Evolutionary conservation across 2,888 invertebrate species (phyloP).

Genomic region (Eucera pruinosa): DNA sequence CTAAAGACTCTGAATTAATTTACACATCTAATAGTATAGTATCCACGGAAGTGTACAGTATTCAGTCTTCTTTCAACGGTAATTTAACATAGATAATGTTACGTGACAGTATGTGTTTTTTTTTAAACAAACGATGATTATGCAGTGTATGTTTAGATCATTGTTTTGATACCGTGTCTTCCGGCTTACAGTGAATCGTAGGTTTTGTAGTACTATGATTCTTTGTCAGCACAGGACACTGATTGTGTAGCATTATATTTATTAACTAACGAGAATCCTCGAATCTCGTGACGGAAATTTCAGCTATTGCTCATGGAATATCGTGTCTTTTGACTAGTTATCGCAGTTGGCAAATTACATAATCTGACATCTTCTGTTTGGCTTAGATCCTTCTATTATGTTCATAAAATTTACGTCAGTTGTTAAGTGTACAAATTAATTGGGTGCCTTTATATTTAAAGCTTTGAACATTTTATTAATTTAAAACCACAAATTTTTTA

Average conservation of each 20-base stretch:
- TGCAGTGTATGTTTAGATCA: background rate
- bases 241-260: background rate
- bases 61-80: background rate
- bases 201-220: background rate
- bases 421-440: too few species aligned
- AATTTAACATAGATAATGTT: background rate
- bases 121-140: background rate
- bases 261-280: background rate
- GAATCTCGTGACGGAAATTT: background rate
- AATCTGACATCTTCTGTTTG: background rate
- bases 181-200: background rate
- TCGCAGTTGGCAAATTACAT: background rate
- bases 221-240: background rate
- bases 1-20: too few species aligned
- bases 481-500: too few species aligned
- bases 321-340: slow-evolving; percentile 1
- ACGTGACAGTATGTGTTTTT: background rate
- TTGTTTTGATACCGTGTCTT: background rate
- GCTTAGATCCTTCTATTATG: too few species aligned
- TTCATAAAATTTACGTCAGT: too few species aligned
- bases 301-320: background rate
- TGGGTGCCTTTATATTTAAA: too few species aligned
- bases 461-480: too few species aligned
- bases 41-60: background rate
- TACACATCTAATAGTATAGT: background rate